phyloP scores from a whole-genome alignment of 2,113 vertebrate species.

The Pampusana beccarii region DNA sequence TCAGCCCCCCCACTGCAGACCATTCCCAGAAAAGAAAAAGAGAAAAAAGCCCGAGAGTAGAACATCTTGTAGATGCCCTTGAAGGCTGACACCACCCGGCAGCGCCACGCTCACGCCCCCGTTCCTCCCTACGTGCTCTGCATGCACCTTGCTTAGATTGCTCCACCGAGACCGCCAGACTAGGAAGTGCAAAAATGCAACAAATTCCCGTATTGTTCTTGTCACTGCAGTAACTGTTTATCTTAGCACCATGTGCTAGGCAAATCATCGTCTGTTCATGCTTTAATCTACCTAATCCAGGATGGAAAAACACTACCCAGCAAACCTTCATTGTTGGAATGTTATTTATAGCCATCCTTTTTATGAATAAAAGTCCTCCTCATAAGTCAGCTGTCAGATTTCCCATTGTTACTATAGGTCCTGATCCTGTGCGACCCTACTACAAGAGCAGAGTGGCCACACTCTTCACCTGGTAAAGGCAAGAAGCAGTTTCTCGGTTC shows the following conservation, averaged over 20 bases:
- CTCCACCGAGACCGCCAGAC: neutral
- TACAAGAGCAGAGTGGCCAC: neutral
- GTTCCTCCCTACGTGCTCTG: neutral
- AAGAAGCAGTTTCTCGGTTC: neutral
- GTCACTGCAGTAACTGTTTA: neutral
- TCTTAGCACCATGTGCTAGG: neutral
- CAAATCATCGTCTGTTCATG: neutral
- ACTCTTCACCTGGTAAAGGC: neutral
- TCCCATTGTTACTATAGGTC: neutral
- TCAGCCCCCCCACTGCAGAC: neutral
- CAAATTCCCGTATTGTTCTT: neutral
- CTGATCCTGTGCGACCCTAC: neutral
- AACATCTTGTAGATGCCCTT: neutral
- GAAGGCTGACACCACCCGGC: neutral
- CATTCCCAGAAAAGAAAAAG: neutral
- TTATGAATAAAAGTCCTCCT: neutral
- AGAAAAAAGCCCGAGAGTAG: neutral
- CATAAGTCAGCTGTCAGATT: neutral
- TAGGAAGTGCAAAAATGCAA: neutral
- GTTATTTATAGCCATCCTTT: slow-evolving; percentile 4
- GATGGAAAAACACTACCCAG: slow-evolving; percentile 5
- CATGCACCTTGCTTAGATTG: neutral
- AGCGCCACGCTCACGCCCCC: fast-evolving
- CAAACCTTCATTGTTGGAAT: neutral
- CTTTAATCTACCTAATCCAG: neutral